These are phyloP conservation scores for Arctocebus calabarensis DNA, from an alignment of 2,797 vertebrate species.

Conservation along the genomic window DNA sequence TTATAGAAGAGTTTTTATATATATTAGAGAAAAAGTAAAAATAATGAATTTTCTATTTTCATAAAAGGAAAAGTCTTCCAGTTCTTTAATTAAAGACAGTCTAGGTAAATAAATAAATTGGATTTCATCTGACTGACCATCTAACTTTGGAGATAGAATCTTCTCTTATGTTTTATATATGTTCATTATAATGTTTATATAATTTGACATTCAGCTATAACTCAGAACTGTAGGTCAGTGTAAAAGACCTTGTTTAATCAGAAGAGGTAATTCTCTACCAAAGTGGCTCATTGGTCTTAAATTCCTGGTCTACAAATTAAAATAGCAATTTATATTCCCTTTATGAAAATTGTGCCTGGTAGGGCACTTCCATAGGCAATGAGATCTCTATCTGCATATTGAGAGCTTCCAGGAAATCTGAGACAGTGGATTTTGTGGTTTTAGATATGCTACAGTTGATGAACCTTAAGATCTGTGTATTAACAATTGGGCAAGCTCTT, in stretches of 20 bases:
- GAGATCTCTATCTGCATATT: conserved; percentile 35
- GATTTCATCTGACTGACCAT: not conserved
- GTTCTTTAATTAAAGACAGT: not conserved
- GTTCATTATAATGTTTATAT: conserved; percentile 40
- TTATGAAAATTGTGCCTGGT: conserved; percentile 47
- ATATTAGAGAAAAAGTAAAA: not conserved
- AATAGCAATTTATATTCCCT: conserved; percentile 52
- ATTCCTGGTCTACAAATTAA: conserved; percentile 62
- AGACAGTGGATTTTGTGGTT: not conserved
- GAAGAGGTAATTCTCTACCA: conserved; percentile 51
- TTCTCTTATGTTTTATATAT: conserved; percentile 42
- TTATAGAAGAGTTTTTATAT: not conserved
- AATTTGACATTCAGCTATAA: conserved; percentile 63
- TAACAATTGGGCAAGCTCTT: not conserved
- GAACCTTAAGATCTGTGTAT: not conserved
- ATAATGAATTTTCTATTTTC: not conserved
- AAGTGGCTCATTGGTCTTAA: conserved; percentile 63
- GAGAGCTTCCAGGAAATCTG: not conserved
- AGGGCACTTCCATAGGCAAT: conserved; percentile 32
- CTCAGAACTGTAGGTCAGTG: conserved; percentile 50
- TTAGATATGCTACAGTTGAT: conserved; percentile 14
- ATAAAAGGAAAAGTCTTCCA: conserved; percentile 8
- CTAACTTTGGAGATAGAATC: conserved; percentile 43
- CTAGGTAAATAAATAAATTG: not conserved
- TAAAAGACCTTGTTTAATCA: conserved; percentile 70